These are phyloP conservation scores for Bombus balteatus DNA, from an alignment of 1,140 invertebrate species.

Conservation along the genomic window DNA sequence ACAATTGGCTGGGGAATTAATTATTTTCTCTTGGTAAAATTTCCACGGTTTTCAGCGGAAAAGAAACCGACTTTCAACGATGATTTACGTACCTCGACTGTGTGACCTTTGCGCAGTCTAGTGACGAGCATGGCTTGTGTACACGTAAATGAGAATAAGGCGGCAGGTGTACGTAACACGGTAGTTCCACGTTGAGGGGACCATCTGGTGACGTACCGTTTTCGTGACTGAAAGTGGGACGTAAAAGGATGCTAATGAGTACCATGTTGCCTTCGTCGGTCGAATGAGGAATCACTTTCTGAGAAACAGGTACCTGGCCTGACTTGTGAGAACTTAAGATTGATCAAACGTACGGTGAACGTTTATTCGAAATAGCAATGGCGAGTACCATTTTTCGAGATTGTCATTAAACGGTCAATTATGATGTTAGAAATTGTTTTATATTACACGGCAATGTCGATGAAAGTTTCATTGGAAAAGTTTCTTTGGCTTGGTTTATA, in stretches of 20 bases:
- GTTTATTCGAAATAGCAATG: neutral
- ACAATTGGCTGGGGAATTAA: conserved; percentile 10
- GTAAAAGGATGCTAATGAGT: conserved; percentile 70
- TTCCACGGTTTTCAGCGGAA: neutral
- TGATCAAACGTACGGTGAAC: neutral
- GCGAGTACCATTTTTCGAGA: neutral
- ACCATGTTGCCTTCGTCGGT: neutral
- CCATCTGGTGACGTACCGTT: conserved; percentile 71
- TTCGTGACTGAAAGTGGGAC: conserved; percentile 65
- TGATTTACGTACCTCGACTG: conserved; percentile 42
- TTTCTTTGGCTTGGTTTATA: neutral
- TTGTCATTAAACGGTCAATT: conserved; percentile 1
- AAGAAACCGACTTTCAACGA: conserved; percentile 35
- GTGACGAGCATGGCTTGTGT: conserved; percentile 8
- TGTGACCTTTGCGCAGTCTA: conserved; percentile 30
- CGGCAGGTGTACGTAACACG: conserved; percentile 72
- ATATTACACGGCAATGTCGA: neutral
- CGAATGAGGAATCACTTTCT: conserved; percentile 11
- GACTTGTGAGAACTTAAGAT: neutral
- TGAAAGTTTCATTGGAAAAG: neutral
- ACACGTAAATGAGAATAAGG: conserved; percentile 25
- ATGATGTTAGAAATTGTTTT: neutral
- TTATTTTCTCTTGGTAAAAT: conserved; percentile 29
- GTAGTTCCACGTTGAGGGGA: conserved; percentile 59
- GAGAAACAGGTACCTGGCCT: neutral